These are phyloP conservation scores for Cyphomyrus discorhynchus DNA, from an alignment of 2,113 vertebrate genomes.

Conservation along the genomic window DNA sequence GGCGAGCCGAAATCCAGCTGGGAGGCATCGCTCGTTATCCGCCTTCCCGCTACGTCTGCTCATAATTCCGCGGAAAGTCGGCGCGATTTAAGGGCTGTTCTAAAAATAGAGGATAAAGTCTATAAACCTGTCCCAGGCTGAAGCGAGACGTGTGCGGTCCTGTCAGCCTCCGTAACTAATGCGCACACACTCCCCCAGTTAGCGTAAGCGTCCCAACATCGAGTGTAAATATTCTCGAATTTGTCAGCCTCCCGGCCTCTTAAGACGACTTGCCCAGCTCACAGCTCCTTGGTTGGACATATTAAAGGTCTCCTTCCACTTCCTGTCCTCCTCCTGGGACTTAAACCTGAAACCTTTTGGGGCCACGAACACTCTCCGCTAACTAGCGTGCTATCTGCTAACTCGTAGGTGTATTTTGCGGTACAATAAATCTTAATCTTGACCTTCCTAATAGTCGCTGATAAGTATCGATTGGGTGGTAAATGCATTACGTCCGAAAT, in stretches of 20 bases:
- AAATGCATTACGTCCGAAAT: conserved; percentile 12
- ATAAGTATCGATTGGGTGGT: conserved; percentile 4
- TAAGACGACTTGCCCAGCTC: neutral
- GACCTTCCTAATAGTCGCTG: neutral
- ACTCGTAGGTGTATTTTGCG: neutral
- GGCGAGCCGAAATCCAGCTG: neutral
- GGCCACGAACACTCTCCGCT: neutral
- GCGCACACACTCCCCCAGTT: neutral
- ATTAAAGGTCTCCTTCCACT: neutral
- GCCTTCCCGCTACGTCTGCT: neutral
- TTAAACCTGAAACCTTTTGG: neutral
- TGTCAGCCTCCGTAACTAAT: neutral
- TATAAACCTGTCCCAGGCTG: neutral
- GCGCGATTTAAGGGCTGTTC: neutral
- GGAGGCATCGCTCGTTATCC: neutral
- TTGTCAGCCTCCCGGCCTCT: neutral
- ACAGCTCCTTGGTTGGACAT: neutral
- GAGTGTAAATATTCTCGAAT: neutral
- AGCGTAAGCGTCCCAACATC: neutral
- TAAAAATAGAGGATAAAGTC: conserved; percentile 4
- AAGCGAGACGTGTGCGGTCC: neutral
- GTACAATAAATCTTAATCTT: conserved; percentile 11
- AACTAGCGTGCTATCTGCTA: neutral
- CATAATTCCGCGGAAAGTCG: neutral
- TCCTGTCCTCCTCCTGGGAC: neutral